Base-by-base conservation (phyloP, 2,797 vertebrate genomes). In the Acipenser oxyrinchus region DNA sequence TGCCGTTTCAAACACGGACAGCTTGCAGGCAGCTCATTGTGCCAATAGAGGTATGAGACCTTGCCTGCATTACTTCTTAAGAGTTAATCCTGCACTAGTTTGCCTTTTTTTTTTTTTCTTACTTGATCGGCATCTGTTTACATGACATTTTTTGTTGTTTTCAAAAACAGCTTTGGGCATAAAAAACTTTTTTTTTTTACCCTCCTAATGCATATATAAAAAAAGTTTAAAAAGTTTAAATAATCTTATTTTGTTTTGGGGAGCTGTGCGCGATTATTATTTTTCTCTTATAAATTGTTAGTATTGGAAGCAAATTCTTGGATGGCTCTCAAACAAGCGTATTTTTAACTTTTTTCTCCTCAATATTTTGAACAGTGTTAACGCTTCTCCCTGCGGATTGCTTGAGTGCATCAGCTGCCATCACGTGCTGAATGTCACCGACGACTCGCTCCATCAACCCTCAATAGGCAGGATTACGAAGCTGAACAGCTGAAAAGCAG, bases 391-490 rank as follows among this genome's bases (percentile, higher is more conserved):
- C 77, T 70, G 62, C 53, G 55, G 72, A 79, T 82, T 82, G 78
- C 78, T 71, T 75, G 74, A 76, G 80, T 76, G 65, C 73, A 37
- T 37, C 23, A 78, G 77, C 77, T 79, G 86, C 86, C 85, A 87
- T 83, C 77, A 69, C 78, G 72, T 57, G 0, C 67, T 78, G 81
- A 84, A 84, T 78, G 78, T 80, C 72, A 81, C 78, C 82, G 81
- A 82, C 78, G 75, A 82, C 80, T 80, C 69, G 75, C 71, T 86
- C 84, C 86, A 88, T 93, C 90, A 90, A 81, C 69, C 72, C 72
- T 91, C 90, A 87, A 64, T 83, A 88, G 71, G 75, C 72, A 81
- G 83, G 94, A 95, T 95, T 95, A 95, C 82, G 84, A 78, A 63
- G 65, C 79, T 84, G 84, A 85, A 69, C 73, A 83, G 81, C 79